Conservation (phyloP, 2,797 vertebrate species). For the Gymnopithys bicolor region DNA sequence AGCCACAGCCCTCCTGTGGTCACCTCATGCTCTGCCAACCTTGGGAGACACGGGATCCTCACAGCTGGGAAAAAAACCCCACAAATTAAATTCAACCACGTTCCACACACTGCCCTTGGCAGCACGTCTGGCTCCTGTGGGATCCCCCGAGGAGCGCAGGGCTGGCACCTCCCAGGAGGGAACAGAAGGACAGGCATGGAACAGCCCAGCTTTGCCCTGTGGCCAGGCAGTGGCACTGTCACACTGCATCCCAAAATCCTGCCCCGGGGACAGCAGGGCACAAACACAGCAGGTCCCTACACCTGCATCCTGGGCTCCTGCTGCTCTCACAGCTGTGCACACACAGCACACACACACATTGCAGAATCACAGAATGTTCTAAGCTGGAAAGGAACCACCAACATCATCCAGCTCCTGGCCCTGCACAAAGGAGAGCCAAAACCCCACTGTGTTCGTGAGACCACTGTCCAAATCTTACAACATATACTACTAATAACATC, state of each 20-base stretch:
- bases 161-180: not conserved
- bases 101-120: not conserved
- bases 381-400: not conserved
- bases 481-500: accelerated
- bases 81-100: not conserved
- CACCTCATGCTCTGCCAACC: not conserved
- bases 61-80: not conserved
- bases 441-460: not conserved
- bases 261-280: not conserved
- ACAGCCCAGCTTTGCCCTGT: not conserved
- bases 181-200: not conserved
- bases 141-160: no score
- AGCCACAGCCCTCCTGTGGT: not conserved
- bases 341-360: accelerated
- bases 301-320: accelerated
- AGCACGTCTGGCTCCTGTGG: no score
- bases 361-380: not conserved
- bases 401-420: not conserved
- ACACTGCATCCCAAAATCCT: no score
- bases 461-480: accelerated
- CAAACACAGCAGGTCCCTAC: accelerated
- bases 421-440: not conserved
- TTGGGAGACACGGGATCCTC: accelerated
- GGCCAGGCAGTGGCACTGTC: not conserved
- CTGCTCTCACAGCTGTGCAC: not conserved